Evolutionary conservation across 1,140 invertebrate genomes (phyloP).

Genomic region (Rhagoletis pomonella): DNA sequence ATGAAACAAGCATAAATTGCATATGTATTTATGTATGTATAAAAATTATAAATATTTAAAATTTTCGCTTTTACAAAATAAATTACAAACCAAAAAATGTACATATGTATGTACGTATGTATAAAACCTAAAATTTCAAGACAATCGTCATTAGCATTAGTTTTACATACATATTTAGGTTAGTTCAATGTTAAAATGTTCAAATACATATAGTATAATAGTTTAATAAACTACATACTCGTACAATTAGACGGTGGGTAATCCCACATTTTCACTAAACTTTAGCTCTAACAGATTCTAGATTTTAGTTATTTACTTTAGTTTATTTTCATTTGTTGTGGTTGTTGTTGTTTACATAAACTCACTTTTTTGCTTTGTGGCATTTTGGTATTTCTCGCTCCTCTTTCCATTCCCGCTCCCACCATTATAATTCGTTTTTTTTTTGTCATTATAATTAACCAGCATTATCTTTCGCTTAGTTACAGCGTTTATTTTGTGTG

Average conservation of each 20-base stretch:
- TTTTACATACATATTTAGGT: slow-evolving; percentile 3
- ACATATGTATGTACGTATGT: not conserved
- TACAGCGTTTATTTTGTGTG: too few species aligned
- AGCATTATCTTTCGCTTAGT: not conserved
- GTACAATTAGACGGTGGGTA: slow-evolving; percentile 49
- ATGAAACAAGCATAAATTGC: too few species aligned
- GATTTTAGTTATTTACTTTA: slow-evolving; percentile 5
- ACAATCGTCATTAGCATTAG: not conserved
- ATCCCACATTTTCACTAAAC: slow-evolving; percentile 48
- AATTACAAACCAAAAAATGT: not conserved
- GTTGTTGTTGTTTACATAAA: slow-evolving; percentile 2
- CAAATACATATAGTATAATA: slow-evolving; percentile 17
- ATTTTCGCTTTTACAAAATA: not conserved
- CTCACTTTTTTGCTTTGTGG: slow-evolving; percentile 33
- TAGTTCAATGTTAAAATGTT: slow-evolving; percentile 42
- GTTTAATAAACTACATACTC: slow-evolving; percentile 43
- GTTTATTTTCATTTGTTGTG: not conserved
- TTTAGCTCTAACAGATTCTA: slow-evolving; percentile 38
- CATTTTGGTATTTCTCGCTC: slow-evolving; percentile 32
- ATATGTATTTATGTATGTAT: too few species aligned
- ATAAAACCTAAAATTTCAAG: slow-evolving; percentile 30
- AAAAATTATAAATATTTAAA: too few species aligned
- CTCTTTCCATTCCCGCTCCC: not conserved
- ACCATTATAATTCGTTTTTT: not conserved
- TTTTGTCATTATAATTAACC: not conserved